These are phyloP conservation scores for Druon quercuslanigerum DNA, from an alignment of 1,140 invertebrate genomes.

Conservation along the genomic window DNA sequence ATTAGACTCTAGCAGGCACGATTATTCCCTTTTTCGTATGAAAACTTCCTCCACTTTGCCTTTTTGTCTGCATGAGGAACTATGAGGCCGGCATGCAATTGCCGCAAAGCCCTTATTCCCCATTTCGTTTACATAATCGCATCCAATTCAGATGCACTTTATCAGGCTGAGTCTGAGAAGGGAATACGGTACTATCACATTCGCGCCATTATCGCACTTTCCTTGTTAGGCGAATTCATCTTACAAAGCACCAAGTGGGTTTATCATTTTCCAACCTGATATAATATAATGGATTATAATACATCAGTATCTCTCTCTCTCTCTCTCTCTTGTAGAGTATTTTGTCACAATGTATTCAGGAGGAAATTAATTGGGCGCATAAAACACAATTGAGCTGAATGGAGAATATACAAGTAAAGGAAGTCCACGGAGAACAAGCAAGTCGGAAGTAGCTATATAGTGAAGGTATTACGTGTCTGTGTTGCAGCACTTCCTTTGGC, in stretches of 20 bases:
- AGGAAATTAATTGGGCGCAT: constrained; percentile 9
- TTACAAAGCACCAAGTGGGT: constrained; percentile 23
- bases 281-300: neutral
- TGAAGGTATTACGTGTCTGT: constrained; percentile 6
- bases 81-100: neutral
- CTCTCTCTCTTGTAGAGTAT: neutral
- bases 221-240: constrained; percentile 22
- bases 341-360: constrained; percentile 23
- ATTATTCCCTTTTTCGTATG: too few relatives aligned
- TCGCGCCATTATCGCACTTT: constrained; percentile 13
- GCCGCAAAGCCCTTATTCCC: constrained; percentile 1
- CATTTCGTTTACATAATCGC: constrained; percentile 5
- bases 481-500: constrained; percentile 43
- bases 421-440: neutral
- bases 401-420: neutral
- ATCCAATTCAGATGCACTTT: constrained; percentile 30
- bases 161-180: constrained; percentile 7
- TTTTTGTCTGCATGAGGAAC: neutral
- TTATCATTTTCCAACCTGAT: constrained; percentile 12
- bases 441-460: neutral
- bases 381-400: constrained; percentile 18
- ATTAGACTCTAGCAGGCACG: too few relatives aligned
- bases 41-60: neutral
- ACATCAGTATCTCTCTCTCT: neutral
- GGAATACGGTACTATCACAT: constrained; percentile 25